A percentile compares a stretch with the other conserved stretches of the same genome.
These are phyloP conservation scores for Rhabdomys pumilio DNA, from an alignment of 2,797 vertebrate species.

Conservation along the genomic window DNA sequence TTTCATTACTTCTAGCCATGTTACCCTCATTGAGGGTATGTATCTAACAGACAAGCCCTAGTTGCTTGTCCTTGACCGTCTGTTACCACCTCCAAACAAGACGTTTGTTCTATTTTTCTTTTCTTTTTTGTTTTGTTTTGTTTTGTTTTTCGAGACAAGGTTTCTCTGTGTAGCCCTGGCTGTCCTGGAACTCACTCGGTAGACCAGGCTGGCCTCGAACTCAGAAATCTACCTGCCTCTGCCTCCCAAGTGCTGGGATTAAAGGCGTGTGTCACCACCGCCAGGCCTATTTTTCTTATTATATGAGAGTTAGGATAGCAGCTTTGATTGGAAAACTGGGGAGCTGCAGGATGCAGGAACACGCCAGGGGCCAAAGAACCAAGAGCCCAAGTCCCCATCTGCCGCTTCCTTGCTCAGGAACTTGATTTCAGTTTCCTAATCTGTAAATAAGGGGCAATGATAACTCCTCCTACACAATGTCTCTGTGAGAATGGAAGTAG, in stretches of 20 bases:
- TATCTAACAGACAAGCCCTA: not conserved
- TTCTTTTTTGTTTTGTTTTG: too few relatives aligned
- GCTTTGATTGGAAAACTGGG: not conserved
- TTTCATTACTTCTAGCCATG: not conserved
- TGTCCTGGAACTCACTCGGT: too few relatives aligned
- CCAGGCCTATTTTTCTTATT: not conserved
- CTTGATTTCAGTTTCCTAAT: not conserved
- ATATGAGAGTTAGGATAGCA: not conserved
- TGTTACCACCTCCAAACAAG: not conserved
- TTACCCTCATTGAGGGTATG: not conserved
- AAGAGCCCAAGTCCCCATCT: not conserved
- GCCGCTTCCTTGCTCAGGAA: not conserved
- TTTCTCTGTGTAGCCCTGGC: too few relatives aligned
- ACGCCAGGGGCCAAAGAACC: rapidly evolving
- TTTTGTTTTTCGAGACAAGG: too few relatives aligned
- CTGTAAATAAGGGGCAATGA: not conserved
- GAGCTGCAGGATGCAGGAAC: not conserved
- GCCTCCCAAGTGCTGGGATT: too few relatives aligned
- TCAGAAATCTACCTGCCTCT: too few relatives aligned
- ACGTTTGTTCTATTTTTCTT: not conserved
- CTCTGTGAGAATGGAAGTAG: not conserved
- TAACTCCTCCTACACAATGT: not conserved
- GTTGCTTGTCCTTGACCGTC: not conserved
- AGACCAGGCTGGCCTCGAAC: too few relatives aligned
- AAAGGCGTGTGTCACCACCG: too few relatives aligned